These are phyloP conservation scores for Pedetes capensis DNA, from an alignment of 2,113 vertebrate genomes.

Conservation along the genomic window DNA sequence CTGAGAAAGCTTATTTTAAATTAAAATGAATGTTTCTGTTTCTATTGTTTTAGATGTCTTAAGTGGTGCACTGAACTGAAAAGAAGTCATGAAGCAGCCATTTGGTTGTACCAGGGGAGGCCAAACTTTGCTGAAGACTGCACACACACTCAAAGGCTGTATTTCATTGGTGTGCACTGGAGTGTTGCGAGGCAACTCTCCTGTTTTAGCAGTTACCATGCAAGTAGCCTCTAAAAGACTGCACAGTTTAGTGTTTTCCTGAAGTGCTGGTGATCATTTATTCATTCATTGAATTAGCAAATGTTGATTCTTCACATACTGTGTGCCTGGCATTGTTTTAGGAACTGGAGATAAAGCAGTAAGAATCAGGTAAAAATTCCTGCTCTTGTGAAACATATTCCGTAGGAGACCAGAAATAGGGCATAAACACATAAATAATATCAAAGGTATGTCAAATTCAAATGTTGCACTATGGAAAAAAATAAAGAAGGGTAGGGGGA, in stretches of 20 bases:
- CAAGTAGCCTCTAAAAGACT: not conserved
- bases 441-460: not conserved
- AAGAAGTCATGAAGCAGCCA: not conserved
- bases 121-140: not conserved
- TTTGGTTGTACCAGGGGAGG: slow-evolving; percentile 30
- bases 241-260: not conserved
- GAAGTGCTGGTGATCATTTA: not conserved
- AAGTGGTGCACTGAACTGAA: slow-evolving; percentile 49
- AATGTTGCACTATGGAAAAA: not conserved
- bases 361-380: not conserved
- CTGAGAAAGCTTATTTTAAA: slow-evolving; percentile 65
- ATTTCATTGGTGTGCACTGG: not conserved
- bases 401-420: not conserved
- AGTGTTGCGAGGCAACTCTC: not conserved
- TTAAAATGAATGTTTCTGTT: slow-evolving; percentile 56
- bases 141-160: not conserved
- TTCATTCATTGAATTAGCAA: not conserved
- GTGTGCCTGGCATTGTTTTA: not conserved
- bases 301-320: not conserved
- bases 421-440: not conserved
- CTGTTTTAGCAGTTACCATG: not conserved
- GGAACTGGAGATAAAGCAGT: not conserved
- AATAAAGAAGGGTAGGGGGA: not conserved
- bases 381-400: not conserved
- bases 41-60: slow-evolving; percentile 49